Base-by-base conservation (phyloP, 2,797 vertebrate genomes). In the Dendrocincla fuliginosa region DNA sequence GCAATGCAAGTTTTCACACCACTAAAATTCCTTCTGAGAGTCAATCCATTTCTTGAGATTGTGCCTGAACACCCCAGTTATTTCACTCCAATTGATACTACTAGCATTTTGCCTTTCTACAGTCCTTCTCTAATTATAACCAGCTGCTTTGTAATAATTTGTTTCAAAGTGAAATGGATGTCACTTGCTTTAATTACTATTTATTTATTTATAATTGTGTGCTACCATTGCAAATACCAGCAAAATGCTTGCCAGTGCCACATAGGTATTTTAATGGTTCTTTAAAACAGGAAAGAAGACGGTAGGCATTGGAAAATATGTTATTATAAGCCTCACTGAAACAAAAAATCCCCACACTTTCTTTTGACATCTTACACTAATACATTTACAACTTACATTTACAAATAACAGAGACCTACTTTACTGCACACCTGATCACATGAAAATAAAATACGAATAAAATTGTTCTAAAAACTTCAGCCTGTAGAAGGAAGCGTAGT, bases 1-100 rank as follows among this genome's bases (percentile, higher is more conserved):
- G 25, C 33, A 92, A 57, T 28, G 32, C 33, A 93, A 95, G 89
- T 90, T 95, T 96, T 94, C 76, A 86, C 33, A 86, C n/a, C 81
- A 70, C 63, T 84, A 73, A 77, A 93, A 83, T 39, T 90, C 81
- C 75, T 91, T 82, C 55, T 49, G 32, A 7, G 32, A 80, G 46
- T 75, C 64, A 92, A 64, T 88, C 64, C 41, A 27, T 61, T 92
- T 92, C 78, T 78, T 46, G 63, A 96, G 64, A 89, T 53, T 6
- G 2, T 57, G 33, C 42, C 80, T 65, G 75, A 87, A 41, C 77
- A 87, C 32, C 39, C 49, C 69, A 61, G 64, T 87, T 96, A 93
- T 93, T 96, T 91, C 87, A 61, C 10, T 82, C 44, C 93, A 81
- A 22, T 63, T 93, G 78, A 80, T 78, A 35, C 35, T 57, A 55